A percentile compares a stretch with the other conserved stretches of the same genome.
Conservation (phyloP, 2,888 invertebrate genomes). For the Chymomyza procnemis region DNA sequence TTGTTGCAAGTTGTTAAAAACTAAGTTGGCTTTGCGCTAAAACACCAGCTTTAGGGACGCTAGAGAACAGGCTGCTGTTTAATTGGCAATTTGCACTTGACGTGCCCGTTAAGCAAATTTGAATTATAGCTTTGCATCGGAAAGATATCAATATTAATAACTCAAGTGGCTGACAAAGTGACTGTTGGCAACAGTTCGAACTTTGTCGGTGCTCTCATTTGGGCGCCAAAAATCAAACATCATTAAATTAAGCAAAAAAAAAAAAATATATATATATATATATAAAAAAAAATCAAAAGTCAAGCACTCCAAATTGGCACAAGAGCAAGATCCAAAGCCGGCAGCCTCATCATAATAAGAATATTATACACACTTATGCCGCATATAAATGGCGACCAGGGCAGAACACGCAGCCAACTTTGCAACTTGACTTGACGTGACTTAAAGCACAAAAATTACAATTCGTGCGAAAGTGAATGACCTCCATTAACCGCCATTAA, state of each 20-base stretch:
- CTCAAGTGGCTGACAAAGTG: neutral
- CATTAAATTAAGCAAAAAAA: conserved; percentile 17
- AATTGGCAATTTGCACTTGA: conserved; percentile 59
- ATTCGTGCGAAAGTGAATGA: conserved; percentile 79
- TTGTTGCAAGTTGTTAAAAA: neutral
- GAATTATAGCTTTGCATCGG: conserved; percentile 47
- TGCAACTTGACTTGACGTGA: conserved; percentile 56
- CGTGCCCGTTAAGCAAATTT: conserved; percentile 19
- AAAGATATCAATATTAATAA: conserved; percentile 58
- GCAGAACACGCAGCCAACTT: conserved; percentile 45
- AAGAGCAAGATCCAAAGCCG: conserved; percentile 10
- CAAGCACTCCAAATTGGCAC: neutral
- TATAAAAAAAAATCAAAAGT: conserved; percentile 38
- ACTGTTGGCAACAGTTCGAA: neutral
- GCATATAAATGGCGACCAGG: conserved; percentile 13
- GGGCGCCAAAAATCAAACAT: conserved; percentile 50
- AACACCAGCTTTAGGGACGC: neutral
- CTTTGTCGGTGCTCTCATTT: conserved; percentile 28
- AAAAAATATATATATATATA: too few species aligned
- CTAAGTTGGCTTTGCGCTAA: conserved; percentile 9
- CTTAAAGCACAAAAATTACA: conserved; percentile 73
- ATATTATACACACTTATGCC: conserved; percentile 24
- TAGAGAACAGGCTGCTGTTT: conserved; percentile 16
- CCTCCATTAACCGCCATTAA: conserved; percentile 79
- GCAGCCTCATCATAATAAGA: conserved; percentile 56